These are phyloP conservation scores for Galendromus occidentalis DNA, from an alignment of 1,140 invertebrate genomes.

Conservation along the genomic window DNA sequence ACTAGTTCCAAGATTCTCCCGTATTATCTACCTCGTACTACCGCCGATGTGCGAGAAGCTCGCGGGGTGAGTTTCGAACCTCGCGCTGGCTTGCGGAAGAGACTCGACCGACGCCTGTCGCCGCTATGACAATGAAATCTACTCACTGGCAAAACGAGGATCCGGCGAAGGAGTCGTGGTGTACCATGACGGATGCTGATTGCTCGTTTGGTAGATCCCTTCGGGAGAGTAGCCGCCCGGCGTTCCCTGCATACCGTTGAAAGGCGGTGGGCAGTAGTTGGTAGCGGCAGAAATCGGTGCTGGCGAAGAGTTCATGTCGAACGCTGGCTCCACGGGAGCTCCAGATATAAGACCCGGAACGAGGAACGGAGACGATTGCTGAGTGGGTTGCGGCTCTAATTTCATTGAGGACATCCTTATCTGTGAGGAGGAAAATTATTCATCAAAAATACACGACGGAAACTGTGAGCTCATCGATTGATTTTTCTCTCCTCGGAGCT, in stretches of 20 bases:
- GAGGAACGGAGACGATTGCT: neutral
- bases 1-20: too few species aligned
- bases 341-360: neutral
- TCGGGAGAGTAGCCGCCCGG: neutral
- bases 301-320: slow-evolving; percentile 7
- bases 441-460: neutral
- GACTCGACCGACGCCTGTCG: too few species aligned
- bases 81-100: too few species aligned
- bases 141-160: slow-evolving; percentile 7
- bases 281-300: neutral
- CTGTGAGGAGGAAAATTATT: neutral
- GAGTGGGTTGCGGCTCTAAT: neutral
- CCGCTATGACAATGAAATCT: too few species aligned
- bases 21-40: too few species aligned
- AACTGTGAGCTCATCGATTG: neutral
- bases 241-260: slow-evolving; percentile 1
- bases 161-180: neutral
- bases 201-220: neutral
- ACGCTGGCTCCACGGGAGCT: neutral
- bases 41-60: too few species aligned
- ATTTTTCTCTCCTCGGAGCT: neutral
- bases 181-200: slow-evolving; percentile 7
- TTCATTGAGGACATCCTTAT: slow-evolving; percentile 5
- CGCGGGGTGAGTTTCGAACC: too few species aligned
- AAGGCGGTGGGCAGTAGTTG: neutral